Evolutionary conservation across 2,888 invertebrate species (phyloP).

Genomic region (Cremastinae sp.): DNA sequence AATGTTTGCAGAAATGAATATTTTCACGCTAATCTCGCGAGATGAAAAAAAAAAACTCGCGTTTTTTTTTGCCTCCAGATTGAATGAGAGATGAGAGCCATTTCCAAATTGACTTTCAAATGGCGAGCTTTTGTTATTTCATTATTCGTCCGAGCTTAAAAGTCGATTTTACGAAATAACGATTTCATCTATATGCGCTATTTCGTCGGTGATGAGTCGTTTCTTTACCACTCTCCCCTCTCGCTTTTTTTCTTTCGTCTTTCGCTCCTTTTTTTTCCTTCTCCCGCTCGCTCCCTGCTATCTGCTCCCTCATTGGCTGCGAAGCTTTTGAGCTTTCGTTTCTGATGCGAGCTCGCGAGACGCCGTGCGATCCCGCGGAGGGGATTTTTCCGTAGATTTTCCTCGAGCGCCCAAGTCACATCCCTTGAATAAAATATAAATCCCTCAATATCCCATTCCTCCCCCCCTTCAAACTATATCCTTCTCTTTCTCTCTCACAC

Average conservation of each 20-base stretch:
- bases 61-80: background rate
- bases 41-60: background rate
- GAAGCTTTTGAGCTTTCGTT: slow-evolving; percentile 45
- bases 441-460: slow-evolving; percentile 49
- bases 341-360: slow-evolving; percentile 7
- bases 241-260: too few relatives aligned
- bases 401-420: slow-evolving; percentile 28
- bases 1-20: background rate
- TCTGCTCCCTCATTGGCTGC: slow-evolving; percentile 39
- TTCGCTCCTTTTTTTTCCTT: background rate
- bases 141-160: slow-evolving; percentile 7
- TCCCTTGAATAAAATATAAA: slow-evolving; percentile 57
- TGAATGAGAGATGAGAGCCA: too few relatives aligned
- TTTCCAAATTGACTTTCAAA: too few relatives aligned
- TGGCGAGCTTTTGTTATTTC: too few relatives aligned
- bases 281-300: slow-evolving; percentile 19
- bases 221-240: background rate
- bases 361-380: background rate
- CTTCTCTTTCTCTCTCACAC: too few relatives aligned
- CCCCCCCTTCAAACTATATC: background rate
- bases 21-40: background rate
- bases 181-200: slow-evolving; percentile 14
- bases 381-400: slow-evolving; percentile 35
- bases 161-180: slow-evolving; percentile 21
- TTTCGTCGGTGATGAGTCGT: background rate